Conservation (phyloP, 2,888 invertebrate species). For the Celastrina argiolus region DNA sequence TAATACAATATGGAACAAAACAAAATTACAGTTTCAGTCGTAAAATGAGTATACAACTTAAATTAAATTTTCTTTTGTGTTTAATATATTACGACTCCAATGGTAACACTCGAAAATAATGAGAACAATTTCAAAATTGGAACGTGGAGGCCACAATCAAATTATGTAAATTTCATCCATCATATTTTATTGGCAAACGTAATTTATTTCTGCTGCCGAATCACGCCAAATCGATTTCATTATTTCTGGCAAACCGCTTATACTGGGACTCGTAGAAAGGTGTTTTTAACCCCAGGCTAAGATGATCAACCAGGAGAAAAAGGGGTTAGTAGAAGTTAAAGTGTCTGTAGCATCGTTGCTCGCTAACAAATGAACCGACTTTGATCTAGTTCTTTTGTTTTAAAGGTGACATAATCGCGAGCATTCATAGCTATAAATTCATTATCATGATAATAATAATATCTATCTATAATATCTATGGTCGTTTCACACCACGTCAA, state of each 20-base stretch:
- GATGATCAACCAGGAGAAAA: no score
- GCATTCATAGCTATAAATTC: no score
- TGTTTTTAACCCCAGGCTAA: no score
- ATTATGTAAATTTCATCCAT: slow-evolving; percentile 37
- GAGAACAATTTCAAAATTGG: slow-evolving; percentile 31
- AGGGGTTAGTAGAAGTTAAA: no score
- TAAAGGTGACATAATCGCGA: no score
- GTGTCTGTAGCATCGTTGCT: no score
- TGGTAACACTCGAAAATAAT: slow-evolving; percentile 24
- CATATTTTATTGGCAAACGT: slow-evolving; percentile 40
- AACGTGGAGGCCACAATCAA: slow-evolving; percentile 27
- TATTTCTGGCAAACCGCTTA: slow-evolving; percentile 39
- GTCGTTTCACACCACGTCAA: no score
- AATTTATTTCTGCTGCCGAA: slow-evolving; percentile 43
- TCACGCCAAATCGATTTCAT: slow-evolving; percentile 39
- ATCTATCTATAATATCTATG: no score
- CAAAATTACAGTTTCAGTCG: background rate
- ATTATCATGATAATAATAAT: no score
- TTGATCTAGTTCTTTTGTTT: no score
- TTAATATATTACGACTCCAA: slow-evolving; percentile 19
- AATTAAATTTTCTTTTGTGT: slow-evolving; percentile 24
- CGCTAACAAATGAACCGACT: no score
- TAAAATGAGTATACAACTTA: background rate
- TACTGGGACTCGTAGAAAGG: slow-evolving; percentile 31
- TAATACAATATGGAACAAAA: background rate